Percentiles rank a stretch among this genome's conserved stretches.
phyloP scores from a whole-genome alignment of 2,888 invertebrate species.

The Cinara cedri region DNA sequence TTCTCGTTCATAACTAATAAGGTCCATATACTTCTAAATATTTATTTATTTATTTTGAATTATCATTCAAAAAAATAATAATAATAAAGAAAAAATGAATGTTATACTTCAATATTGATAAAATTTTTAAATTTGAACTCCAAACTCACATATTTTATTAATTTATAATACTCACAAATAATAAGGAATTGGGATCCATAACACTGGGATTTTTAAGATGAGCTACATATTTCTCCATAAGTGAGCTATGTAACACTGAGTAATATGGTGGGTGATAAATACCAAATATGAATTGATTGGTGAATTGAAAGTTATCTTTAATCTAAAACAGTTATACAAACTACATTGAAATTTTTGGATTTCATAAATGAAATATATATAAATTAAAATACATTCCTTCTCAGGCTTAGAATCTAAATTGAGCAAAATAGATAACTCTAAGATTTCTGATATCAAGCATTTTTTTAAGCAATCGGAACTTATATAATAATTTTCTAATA shows the following conservation, averaged over 20 bases:
- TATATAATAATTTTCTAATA: no score
- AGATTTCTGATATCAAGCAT: no score
- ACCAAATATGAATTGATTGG: constrained; percentile 41
- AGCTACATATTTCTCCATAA: constrained; percentile 16
- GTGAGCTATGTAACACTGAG: constrained; percentile 27
- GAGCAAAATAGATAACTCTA: no score
- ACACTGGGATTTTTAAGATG: background rate
- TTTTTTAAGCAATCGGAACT: no score
- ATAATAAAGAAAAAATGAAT: background rate
- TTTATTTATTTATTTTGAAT: no score
- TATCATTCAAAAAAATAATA: background rate
- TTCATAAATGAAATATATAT: no score
- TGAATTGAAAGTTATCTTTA: background rate
- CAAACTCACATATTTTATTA: background rate
- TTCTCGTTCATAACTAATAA: constrained; percentile 36
- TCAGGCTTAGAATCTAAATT: no score
- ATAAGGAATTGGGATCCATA: background rate
- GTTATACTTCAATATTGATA: background rate
- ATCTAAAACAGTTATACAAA: constrained; percentile 15
- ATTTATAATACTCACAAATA: constrained; percentile 19
- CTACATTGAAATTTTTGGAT: no score
- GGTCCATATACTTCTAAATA: constrained; percentile 21
- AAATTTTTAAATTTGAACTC: no score
- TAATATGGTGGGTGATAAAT: constrained; percentile 33
- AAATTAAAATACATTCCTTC: no score